Evolutionary conservation across 2,113 vertebrate genomes (phyloP).

Genomic region (Microtus pennsylvanicus): DNA sequence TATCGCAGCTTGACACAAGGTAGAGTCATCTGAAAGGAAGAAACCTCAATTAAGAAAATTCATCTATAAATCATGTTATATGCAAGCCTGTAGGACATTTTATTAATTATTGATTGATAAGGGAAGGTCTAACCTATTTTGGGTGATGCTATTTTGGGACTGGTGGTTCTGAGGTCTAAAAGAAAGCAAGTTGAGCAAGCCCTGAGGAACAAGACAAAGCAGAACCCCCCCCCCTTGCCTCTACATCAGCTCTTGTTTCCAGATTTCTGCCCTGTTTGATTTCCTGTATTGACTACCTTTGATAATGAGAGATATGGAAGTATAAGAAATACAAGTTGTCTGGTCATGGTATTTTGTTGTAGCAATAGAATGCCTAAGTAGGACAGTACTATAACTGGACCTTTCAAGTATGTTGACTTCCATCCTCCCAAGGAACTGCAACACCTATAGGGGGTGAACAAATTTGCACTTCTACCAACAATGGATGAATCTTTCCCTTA

Average conservation of each 20-base stretch:
- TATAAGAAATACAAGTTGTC: not conserved
- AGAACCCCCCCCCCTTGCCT: not conserved
- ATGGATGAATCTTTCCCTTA: not conserved
- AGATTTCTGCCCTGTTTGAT: not conserved
- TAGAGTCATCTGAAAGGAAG: not conserved
- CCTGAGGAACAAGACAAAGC: not conserved
- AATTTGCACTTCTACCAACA: not conserved
- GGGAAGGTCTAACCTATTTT: not conserved
- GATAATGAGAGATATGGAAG: not conserved
- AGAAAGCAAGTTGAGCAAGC: not conserved
- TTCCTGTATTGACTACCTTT: not conserved
- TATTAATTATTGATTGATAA: not conserved
- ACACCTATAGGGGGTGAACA: not conserved
- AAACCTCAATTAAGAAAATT: not conserved
- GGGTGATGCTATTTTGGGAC: not conserved
- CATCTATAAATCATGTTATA: not conserved
- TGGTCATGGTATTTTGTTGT: not conserved
- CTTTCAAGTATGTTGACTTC: not conserved
- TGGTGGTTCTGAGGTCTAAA: not conserved
- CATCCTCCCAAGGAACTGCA: not conserved
- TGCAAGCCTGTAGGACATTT: not conserved
- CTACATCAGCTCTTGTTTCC: not conserved
- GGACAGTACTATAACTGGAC: not conserved
- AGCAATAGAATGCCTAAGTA: not conserved
- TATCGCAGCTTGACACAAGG: not conserved